These are phyloP conservation scores for Apodemus sylvaticus DNA, from an alignment of 2,113 vertebrate genomes.

Conservation along the genomic window DNA sequence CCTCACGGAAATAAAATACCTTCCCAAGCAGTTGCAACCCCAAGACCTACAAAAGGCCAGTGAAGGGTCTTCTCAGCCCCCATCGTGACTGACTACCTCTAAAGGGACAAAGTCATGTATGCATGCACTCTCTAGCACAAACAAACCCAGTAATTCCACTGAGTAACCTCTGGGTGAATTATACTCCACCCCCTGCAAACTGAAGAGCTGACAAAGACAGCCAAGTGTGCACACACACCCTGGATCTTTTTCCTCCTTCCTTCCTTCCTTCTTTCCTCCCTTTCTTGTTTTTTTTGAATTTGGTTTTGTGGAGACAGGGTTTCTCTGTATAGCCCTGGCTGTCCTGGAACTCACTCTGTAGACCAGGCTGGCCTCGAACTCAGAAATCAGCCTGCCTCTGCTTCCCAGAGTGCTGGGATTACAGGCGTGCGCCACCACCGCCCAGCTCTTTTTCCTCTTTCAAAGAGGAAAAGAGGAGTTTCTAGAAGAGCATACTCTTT, in stretches of 20 bases:
- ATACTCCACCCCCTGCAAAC: background rate
- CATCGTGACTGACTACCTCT: background rate
- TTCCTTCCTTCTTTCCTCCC: too few relatives aligned
- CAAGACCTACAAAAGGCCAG: constrained; percentile 13
- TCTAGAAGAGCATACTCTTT: background rate
- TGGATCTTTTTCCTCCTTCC: too few relatives aligned
- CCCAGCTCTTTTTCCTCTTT: background rate
- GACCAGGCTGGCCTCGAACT: too few relatives aligned
- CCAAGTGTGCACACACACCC: background rate
- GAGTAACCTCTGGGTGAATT: background rate
- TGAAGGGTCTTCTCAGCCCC: background rate
- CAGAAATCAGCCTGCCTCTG: too few relatives aligned
- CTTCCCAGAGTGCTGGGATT: too few relatives aligned
- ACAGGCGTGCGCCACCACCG: too few relatives aligned
- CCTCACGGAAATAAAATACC: background rate
- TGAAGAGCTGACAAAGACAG: background rate
- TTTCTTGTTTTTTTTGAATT: too few relatives aligned
- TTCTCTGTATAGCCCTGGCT: too few relatives aligned
- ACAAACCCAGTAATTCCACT: background rate
- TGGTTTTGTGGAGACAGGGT: too few relatives aligned
- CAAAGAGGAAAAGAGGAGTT: background rate
- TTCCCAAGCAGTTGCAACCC: background rate
- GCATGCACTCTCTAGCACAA: background rate
- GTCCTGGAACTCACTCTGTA: too few relatives aligned
- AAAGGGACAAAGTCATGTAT: background rate